Percentiles rank a stretch among this genome's conserved stretches.
These are phyloP conservation scores for Popillia japonica DNA, from an alignment of 1,140 invertebrate species.

Conservation along the genomic window DNA sequence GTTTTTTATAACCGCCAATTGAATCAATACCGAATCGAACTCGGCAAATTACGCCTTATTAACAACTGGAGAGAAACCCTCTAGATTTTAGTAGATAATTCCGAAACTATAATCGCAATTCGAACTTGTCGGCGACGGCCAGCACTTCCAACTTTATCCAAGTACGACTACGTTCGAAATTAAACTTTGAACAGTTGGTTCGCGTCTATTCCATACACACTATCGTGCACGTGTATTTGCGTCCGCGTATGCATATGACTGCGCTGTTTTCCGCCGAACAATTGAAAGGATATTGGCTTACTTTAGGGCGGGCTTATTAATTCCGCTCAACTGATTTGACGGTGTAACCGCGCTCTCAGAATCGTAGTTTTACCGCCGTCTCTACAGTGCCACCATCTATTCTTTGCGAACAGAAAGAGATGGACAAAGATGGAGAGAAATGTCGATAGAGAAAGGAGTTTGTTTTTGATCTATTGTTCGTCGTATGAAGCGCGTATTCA, in stretches of 20 bases:
- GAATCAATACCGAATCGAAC: background rate
- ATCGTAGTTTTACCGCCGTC: background rate
- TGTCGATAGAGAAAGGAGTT: background rate
- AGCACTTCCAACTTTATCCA: background rate
- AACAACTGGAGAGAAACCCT: background rate
- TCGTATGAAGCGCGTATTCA: background rate
- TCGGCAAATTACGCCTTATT: background rate
- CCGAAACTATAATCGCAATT: background rate
- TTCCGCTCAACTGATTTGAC: background rate
- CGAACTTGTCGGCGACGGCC: background rate
- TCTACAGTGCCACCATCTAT: background rate
- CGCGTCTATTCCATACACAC: background rate
- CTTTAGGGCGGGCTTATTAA: conserved; percentile 20
- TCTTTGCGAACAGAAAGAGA: background rate
- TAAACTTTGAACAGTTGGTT: background rate
- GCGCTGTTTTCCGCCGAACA: background rate
- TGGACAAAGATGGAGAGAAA: background rate
- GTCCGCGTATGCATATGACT: conserved; percentile 11
- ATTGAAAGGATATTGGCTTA: conserved; percentile 22
- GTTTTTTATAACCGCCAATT: too few species aligned
- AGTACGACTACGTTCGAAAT: background rate
- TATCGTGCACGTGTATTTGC: background rate
- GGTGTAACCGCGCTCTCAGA: background rate
- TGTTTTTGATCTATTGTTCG: conserved; percentile 25
- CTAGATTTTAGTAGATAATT: background rate